Evolutionary conservation across 1,140 invertebrate species (phyloP).

Genomic region (Monochamus saltuarius): DNA sequence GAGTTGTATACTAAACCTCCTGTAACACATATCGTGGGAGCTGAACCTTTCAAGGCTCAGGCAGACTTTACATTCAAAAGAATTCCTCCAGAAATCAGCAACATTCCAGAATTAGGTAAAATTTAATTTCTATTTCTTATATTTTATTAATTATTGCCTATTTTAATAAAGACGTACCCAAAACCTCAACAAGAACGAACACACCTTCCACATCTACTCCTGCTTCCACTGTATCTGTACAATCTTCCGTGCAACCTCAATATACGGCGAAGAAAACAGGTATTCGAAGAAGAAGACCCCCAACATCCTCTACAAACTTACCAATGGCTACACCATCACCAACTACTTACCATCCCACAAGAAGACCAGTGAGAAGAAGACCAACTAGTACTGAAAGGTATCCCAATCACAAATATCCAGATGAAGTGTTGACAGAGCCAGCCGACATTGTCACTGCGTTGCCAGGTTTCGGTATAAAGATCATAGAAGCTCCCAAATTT

Average conservation of each 20-base stretch:
- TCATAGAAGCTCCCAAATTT: slow-evolving; percentile 26
- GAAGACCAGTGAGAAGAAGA: slow-evolving; percentile 20
- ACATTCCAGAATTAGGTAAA: too few relatives aligned
- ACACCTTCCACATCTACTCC: too few relatives aligned
- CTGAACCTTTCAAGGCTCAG: slow-evolving; percentile 11
- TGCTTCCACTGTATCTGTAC: too few relatives aligned
- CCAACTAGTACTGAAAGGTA: slow-evolving; percentile 23
- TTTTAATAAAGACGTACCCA: too few relatives aligned
- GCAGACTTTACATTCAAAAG: slow-evolving; percentile 4
- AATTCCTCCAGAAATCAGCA: too few relatives aligned
- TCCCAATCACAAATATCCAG: slow-evolving; percentile 31
- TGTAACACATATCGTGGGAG: slow-evolving; percentile 53
- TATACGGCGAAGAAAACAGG: too few relatives aligned
- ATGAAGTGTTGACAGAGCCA: background rate
- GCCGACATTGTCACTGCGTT: background rate
- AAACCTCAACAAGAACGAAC: too few relatives aligned
- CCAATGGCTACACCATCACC: slow-evolving; percentile 1
- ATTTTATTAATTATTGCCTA: too few relatives aligned
- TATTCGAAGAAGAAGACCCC: background rate
- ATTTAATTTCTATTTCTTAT: too few relatives aligned
- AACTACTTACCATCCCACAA: background rate
- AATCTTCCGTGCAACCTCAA: too few relatives aligned
- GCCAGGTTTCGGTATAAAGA: slow-evolving; percentile 19
- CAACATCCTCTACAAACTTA: background rate
- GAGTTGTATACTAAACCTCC: slow-evolving; percentile 59